phyloP scores from a whole-genome alignment of 2,797 vertebrate species.

The Oophaga sylvatica region DNA sequence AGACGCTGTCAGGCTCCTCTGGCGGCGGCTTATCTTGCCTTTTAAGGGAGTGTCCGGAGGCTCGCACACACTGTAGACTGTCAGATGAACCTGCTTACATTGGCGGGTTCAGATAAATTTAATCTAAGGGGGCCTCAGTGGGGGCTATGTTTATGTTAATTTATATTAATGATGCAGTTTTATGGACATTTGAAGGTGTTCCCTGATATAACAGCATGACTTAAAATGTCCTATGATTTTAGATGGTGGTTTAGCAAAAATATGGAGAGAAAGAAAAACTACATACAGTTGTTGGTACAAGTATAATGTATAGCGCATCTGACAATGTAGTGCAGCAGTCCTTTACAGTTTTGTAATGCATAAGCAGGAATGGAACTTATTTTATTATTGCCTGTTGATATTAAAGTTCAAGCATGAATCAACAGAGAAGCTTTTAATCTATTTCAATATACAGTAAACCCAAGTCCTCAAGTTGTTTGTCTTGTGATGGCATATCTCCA shows the following conservation, averaged over 20 bases:
- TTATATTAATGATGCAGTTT: no score
- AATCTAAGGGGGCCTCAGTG: no score
- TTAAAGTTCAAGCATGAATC: neutral
- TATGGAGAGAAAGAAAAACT: neutral
- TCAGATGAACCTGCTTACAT: no score
- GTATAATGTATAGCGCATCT: neutral
- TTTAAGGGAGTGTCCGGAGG: no score
- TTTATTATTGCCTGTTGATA: neutral
- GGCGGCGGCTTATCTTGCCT: no score
- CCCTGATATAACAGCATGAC: no score
- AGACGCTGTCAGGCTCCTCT: no score
- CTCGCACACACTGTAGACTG: no score
- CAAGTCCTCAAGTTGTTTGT: slow-evolving; percentile 30
- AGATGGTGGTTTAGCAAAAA: neutral
- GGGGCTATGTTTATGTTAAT: no score
- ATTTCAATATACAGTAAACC: neutral
- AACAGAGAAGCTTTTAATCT: neutral
- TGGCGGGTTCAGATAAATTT: no score
- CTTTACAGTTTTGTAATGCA: neutral
- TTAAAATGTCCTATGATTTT: no score
- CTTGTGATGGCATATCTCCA: neutral
- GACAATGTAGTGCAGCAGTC: neutral
- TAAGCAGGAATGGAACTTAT: neutral
- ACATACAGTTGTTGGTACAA: neutral
- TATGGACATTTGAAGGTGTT: no score